These are phyloP conservation scores for Dreissena polymorpha DNA, from an alignment of 1,140 invertebrate species.

Conservation along the genomic window DNA sequence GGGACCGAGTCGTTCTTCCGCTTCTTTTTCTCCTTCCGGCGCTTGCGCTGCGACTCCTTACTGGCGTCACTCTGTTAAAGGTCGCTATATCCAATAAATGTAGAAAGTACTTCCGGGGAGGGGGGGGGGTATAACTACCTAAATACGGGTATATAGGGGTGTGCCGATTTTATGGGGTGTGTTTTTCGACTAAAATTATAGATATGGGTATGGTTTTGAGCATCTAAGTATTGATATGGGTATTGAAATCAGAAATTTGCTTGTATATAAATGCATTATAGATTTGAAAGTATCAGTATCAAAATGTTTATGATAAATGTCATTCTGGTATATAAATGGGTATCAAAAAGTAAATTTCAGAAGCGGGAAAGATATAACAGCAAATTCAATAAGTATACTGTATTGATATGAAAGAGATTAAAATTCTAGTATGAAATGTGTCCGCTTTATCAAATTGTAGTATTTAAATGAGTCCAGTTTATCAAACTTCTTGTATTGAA, in stretches of 20 bases:
- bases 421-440: no score
- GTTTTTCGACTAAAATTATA: no score
- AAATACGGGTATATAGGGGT: neutral
- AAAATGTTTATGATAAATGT: neutral
- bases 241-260: no score
- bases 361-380: no score
- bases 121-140: neutral
- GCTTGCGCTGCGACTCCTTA: neutral
- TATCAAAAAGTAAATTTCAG: neutral
- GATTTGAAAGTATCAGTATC: neutral
- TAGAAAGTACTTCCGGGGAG: neutral
- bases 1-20: neutral
- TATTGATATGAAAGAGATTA: no score
- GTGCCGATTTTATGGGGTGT: no score
- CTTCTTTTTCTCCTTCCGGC: neutral
- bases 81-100: neutral
- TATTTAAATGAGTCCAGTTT: no score
- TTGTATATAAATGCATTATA: neutral
- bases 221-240: no score
- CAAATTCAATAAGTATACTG: no score
- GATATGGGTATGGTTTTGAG: no score
- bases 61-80: neutral
- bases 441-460: no score
- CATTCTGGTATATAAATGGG: neutral
- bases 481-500: no score